Base-by-base conservation (phyloP, 2,888 invertebrate genomes). In the Clanis bilineata region DNA sequence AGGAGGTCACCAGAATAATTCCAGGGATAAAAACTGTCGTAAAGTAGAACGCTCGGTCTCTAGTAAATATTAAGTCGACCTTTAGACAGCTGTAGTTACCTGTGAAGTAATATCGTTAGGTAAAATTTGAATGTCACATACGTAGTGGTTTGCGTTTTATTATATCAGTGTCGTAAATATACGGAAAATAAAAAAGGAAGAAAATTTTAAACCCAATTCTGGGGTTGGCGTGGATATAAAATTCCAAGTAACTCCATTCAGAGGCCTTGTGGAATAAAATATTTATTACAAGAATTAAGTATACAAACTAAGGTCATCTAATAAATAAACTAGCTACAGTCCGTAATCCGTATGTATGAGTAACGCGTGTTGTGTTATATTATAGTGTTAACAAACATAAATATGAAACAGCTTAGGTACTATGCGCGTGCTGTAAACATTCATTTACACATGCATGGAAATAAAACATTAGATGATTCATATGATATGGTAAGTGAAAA, bases 21-120 rank as follows among this genome's bases (percentile, higher is more conserved):
- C 97, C 97, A 68, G 97, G 97, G 86, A 97, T 96, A 94, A 97
- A 97, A 82, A 97, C 97, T 82, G 97, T 97, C 65, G 96, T 97
- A 93, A 97, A 96, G 93, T 97, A 97, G 94, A 97, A 97, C 79
- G 96, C 96, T 92, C 96, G 94, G 93, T 97, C 97, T 90, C 97
- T 94, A 71, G 96, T 97, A 93, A 97, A 97, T 85, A 95, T 96
- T 85, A 97, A 93, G 91, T 96, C 95, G 86, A 97, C 97, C 90
- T 95, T 95, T 82, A 97, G 93, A 93, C 97, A 97, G 94, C 96
- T 97, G 95, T 96, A 97, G 94, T 97, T 96, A 85, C 96, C 97
- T 97, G 93, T 75, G 90, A 76, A 92, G 81, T 85, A 90, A 88
- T 73, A 83, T 80, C 60, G 78, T 83, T 83, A 83, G 77, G 80